Conservation (phyloP, 1,140 invertebrate genomes). For the Cherax destructor region DNA sequence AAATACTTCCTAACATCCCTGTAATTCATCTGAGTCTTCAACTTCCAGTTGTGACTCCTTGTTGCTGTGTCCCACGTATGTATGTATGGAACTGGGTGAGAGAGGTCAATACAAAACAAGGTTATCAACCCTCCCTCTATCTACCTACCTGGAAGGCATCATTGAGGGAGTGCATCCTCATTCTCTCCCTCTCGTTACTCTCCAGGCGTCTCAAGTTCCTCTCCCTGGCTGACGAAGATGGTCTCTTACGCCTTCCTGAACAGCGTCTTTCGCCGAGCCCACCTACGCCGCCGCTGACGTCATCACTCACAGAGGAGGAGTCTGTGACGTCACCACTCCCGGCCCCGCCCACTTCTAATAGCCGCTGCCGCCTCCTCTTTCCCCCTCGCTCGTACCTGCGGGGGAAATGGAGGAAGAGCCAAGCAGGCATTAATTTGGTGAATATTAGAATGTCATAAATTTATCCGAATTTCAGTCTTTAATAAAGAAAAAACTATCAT, state of each 20-base stretch:
- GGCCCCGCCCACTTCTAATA: slow-evolving; percentile 60
- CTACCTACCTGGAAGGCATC: slow-evolving; percentile 88
- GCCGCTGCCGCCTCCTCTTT: slow-evolving; percentile 53
- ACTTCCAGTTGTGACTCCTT: no score
- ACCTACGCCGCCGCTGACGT: slow-evolving; percentile 44
- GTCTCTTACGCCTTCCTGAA: slow-evolving; percentile 77
- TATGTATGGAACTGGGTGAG: no score
- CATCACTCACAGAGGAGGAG: slow-evolving; percentile 58
- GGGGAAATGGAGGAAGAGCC: neutral
- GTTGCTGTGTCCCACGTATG: no score
- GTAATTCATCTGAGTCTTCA: no score
- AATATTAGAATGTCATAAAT: no score
- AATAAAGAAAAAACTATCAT: no score
- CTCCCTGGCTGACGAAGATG: slow-evolving; percentile 85
- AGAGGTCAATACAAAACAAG: no score
- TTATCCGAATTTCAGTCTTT: no score
- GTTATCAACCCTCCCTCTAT: neutral
- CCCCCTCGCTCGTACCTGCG: slow-evolving; percentile 62
- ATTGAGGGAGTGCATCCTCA: slow-evolving; percentile 92
- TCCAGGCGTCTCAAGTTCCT: slow-evolving; percentile 87
- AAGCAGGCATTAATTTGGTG: neutral
- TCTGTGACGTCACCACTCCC: slow-evolving; percentile 65
- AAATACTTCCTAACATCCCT: no score
- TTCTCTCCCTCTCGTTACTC: slow-evolving; percentile 90
- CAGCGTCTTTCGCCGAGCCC: slow-evolving; percentile 48